These are phyloP conservation scores for Trachymyrmex cornetzi DNA, from an alignment of 1,140 invertebrate genomes.

Conservation along the genomic window DNA sequence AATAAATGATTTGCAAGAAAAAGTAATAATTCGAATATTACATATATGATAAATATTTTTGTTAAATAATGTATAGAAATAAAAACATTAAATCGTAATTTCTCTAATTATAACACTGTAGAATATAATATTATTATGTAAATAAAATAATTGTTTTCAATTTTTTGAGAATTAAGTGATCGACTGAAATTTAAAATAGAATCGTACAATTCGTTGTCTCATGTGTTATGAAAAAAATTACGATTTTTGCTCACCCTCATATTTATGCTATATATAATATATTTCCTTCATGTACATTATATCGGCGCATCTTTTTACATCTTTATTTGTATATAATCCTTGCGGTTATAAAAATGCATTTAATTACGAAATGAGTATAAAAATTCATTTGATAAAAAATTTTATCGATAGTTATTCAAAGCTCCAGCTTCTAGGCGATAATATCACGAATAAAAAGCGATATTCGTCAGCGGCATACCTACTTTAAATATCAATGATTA, in stretches of 20 bases:
- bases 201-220: neutral
- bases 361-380: conserved; percentile 38
- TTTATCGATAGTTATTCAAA: conserved; percentile 26
- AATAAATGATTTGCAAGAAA: neutral
- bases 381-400: conserved; percentile 41
- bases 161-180: neutral
- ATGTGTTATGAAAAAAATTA: conserved; percentile 10
- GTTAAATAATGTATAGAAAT: neutral
- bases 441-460: conserved; percentile 15
- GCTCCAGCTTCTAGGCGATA: neutral
- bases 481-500: conserved; percentile 13
- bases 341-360: conserved; percentile 44
- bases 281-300: conserved; percentile 42
- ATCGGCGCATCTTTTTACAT: conserved; percentile 15
- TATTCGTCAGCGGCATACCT: neutral
- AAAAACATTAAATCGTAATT: neutral
- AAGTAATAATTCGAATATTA: neutral
- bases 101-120: neutral
- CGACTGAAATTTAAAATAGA: neutral
- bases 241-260: neutral
- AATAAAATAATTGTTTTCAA: neutral
- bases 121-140: neutral
- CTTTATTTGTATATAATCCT: conserved; percentile 12
- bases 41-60: neutral
- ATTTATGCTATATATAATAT: conserved; percentile 29